Percentiles rank a stretch among this genome's conserved stretches.
These are phyloP conservation scores for Patagioenas fasciata DNA, from an alignment of 2,113 vertebrate genomes.

Conservation along the genomic window DNA sequence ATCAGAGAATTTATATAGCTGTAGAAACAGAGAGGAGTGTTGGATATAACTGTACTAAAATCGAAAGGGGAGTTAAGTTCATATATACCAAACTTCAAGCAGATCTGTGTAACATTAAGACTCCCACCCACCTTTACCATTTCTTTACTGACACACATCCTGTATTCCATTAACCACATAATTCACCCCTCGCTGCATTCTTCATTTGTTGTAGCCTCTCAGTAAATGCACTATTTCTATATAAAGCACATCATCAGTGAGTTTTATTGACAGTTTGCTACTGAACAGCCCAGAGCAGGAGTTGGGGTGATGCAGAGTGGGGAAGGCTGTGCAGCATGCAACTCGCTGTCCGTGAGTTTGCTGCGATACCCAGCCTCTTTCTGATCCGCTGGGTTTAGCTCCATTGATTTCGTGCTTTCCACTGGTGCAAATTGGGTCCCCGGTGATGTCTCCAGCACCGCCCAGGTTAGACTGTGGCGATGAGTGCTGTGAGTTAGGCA, in stretches of 20 bases:
- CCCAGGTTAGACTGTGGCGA: not conserved
- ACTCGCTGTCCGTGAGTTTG: not conserved
- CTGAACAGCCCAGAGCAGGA: conserved; percentile 29
- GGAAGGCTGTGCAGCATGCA: not conserved
- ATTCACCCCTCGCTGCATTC: not conserved
- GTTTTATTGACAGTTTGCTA: conserved; percentile 47
- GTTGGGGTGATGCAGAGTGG: conserved; percentile 37
- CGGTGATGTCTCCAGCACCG: not conserved
- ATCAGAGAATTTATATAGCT: conserved; percentile 1
- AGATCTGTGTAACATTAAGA: not conserved
- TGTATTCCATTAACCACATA: not conserved
- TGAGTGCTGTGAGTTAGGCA: not conserved
- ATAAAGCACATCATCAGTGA: conserved; percentile 10
- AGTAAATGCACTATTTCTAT: conserved; percentile 6
- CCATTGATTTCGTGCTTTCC: not conserved
- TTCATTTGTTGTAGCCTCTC: not conserved
- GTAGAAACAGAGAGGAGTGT: conserved; percentile 2
- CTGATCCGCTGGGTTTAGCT: not conserved
- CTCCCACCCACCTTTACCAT: conserved; percentile 8
- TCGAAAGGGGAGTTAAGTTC: conserved; percentile 18
- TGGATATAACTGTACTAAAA: conserved; percentile 1
- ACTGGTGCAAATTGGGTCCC: not conserved
- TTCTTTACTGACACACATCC: conserved; percentile 15
- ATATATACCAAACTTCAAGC: not conserved
- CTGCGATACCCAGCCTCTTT: not conserved